Percentiles rank a stretch among this genome's conserved stretches.
Conservation (phyloP, 2,113 vertebrate genomes). For the Willisornis vidua region DNA sequence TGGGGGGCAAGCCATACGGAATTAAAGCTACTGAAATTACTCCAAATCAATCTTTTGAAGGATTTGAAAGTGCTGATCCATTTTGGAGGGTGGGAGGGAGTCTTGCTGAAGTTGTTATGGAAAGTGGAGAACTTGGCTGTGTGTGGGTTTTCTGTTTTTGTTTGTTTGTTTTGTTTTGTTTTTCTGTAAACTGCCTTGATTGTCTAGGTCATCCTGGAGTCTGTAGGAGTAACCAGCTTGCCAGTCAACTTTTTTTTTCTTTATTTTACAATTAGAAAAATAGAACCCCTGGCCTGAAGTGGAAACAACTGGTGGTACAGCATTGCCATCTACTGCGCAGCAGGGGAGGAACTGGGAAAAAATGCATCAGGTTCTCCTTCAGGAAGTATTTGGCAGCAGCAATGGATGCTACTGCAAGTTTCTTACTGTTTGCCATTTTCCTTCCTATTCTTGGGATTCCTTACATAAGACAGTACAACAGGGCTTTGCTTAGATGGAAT, state of each 20-base stretch:
- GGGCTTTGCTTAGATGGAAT: not conserved
- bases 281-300: not conserved
- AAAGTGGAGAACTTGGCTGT: not conserved
- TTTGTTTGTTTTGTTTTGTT: not conserved
- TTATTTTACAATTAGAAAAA: not conserved
- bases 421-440: not conserved
- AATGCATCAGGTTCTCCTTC: not conserved
- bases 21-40: not conserved
- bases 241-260: not conserved
- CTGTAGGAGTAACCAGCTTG: not conserved
- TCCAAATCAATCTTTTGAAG: not conserved
- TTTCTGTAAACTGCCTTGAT: not conserved
- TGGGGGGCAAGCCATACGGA: fast-evolving
- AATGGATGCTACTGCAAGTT: not conserved
- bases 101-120: not conserved
- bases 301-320: not conserved
- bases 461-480: not conserved
- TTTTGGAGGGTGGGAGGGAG: not conserved
- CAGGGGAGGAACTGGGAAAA: not conserved
- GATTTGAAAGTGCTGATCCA: not conserved
- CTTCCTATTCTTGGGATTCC: not conserved
- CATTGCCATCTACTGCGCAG: slow-evolving; percentile 49
- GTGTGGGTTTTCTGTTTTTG: not conserved
- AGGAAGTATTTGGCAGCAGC: not conserved
- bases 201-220: not conserved